Conservation (phyloP, 2,797 vertebrate genomes). For the Enteromius paludinosus region DNA sequence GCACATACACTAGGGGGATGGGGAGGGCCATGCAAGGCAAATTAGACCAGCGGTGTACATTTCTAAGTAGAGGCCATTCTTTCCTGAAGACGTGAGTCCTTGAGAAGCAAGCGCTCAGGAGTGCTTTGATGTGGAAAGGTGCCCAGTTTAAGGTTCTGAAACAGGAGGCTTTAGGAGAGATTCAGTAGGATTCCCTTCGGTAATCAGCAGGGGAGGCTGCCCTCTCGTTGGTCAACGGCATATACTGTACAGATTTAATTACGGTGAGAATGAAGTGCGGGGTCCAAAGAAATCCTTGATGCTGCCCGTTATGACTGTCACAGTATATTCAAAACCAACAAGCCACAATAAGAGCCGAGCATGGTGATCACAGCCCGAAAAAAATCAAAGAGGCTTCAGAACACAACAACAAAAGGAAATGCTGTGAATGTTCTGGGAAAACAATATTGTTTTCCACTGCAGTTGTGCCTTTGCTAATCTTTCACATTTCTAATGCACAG, state of each 20-base stretch:
- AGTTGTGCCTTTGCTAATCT: constrained; percentile 39
- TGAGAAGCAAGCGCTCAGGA: constrained; percentile 69
- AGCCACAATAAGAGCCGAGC: constrained; percentile 60
- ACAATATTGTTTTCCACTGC: constrained; percentile 32
- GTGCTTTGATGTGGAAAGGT: constrained; percentile 82
- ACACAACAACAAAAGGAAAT: constrained; percentile 59
- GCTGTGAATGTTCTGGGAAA: constrained; percentile 42
- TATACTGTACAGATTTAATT: constrained; percentile 72
- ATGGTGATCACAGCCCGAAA: constrained; percentile 54
- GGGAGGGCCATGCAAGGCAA: constrained; percentile 68
- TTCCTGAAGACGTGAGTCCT: constrained; percentile 78
- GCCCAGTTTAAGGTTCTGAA: constrained; percentile 68
- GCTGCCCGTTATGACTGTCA: constrained; percentile 64
- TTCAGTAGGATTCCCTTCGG: constrained; percentile 72
- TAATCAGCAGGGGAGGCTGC: constrained; percentile 65
- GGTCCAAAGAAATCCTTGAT: constrained; percentile 59
- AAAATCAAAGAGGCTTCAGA: constrained; percentile 58
- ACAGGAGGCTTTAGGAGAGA: constrained; percentile 71
- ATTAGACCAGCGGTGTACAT: constrained; percentile 79
- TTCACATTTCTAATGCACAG: constrained; percentile 14
- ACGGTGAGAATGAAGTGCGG: constrained; percentile 53
- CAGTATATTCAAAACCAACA: constrained; percentile 62
- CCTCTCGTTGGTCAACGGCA: constrained; percentile 66
- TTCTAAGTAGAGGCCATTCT: constrained; percentile 82
- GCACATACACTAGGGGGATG: constrained; percentile 43